phyloP scores from a whole-genome alignment of 37 sponge, comb jelly and placozoan genomes.

The Agelas oroides region DNA sequence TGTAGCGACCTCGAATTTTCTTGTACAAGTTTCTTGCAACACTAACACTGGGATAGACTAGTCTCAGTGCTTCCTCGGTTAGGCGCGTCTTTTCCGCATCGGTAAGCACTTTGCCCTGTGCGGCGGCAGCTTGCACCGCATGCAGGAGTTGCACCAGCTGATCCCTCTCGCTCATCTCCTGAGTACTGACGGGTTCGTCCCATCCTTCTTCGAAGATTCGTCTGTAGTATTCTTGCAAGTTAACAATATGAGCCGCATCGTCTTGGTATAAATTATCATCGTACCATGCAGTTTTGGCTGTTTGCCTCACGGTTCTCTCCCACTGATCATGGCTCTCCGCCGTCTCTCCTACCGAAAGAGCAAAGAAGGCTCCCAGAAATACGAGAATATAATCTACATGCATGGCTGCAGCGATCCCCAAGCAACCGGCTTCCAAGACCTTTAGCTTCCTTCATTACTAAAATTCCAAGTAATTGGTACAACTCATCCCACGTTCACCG shows the following conservation, averaged over 20 bases:
- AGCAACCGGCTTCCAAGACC: too few species aligned
- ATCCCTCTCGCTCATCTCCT: not conserved
- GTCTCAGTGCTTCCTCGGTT: not conserved
- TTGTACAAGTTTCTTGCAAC: constrained; percentile 11
- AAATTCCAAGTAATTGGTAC: too few species aligned
- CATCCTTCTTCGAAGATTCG: constrained; percentile 21
- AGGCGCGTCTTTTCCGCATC: not conserved
- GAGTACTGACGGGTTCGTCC: not conserved
- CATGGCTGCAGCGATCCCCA: too few species aligned
- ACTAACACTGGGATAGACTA: not conserved
- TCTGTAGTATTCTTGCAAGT: constrained; percentile 56
- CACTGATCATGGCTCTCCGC: constrained; percentile 65
- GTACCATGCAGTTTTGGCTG: not conserved
- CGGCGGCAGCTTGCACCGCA: not conserved
- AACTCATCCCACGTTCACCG: too few species aligned
- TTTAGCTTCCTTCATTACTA: too few species aligned
- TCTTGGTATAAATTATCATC: constrained; percentile 3
- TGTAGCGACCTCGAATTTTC: constrained; percentile 61
- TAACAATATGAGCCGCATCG: constrained; percentile 49
- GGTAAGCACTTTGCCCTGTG: not conserved
- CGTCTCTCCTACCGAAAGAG: not conserved
- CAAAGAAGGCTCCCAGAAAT: too few species aligned
- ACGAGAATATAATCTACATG: too few species aligned
- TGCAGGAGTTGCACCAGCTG: constrained; percentile 10
- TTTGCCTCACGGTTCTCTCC: constrained; percentile 43